Percentiles rank a stretch among this genome's conserved stretches.
Conservation (phyloP, 1,140 invertebrate species). For the Aphaenogaster rudis region DNA sequence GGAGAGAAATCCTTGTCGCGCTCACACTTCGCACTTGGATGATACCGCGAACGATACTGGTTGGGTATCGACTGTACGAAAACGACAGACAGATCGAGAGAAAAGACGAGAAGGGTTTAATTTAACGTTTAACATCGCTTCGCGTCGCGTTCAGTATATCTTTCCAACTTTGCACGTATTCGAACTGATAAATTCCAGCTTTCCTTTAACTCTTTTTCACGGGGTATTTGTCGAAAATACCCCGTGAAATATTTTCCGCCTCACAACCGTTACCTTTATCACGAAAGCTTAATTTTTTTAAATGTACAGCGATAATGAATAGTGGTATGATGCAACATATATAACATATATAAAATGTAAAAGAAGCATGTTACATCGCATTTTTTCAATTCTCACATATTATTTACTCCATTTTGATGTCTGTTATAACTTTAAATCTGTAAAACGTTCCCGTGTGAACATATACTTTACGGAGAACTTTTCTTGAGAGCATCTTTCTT, state of each 20-base stretch:
- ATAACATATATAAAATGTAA: not conserved
- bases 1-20: slow-evolving; percentile 11
- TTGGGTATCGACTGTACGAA: not conserved
- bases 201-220: not conserved
- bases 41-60: slow-evolving; percentile 3
- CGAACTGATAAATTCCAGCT: not conserved
- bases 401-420: not conserved
- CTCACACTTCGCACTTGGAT: slow-evolving; percentile 17
- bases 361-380: not conserved
- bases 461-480: not conserved
- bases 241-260: too few relatives aligned
- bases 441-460: not conserved
- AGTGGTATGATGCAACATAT: not conserved
- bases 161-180: not conserved
- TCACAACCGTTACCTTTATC: not conserved
- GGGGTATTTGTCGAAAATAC: too few relatives aligned
- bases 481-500: not conserved
- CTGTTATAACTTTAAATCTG: not conserved
- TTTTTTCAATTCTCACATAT: not conserved
- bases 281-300: not conserved
- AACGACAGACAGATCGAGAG: not conserved
- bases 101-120: not conserved
- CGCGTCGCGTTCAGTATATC: not conserved
- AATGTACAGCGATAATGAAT: too few relatives aligned
- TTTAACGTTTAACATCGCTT: not conserved